A percentile compares a stretch with the other conserved stretches of the same genome.
Conservation (phyloP, 2,113 vertebrate species). For the Rhynchopsitta pachyrhyncha region DNA sequence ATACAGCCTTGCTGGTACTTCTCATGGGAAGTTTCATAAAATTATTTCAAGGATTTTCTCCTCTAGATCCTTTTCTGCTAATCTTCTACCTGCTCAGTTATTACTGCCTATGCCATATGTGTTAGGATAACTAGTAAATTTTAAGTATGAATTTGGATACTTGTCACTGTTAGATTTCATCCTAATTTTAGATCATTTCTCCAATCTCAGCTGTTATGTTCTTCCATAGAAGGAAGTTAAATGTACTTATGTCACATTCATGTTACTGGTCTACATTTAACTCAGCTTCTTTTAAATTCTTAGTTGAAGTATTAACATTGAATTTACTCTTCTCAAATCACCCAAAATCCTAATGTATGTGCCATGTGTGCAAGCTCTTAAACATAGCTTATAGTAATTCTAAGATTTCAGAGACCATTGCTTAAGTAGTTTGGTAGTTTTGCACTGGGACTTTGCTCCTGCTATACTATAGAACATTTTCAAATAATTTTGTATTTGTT, state of each 20-base stretch:
- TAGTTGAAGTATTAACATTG: background rate
- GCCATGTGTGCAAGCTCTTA: background rate
- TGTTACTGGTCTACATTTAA: background rate
- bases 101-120: background rate
- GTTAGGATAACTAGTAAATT: background rate
- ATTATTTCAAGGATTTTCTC: background rate
- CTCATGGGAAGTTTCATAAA: background rate
- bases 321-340: background rate
- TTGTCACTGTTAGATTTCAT: background rate
- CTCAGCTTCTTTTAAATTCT: background rate
- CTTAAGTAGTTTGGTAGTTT: background rate
- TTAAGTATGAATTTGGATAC: background rate
- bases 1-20: background rate
- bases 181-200: background rate
- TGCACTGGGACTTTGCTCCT: background rate
- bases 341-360: background rate
- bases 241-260: background rate
- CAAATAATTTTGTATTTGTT: background rate
- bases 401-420: background rate
- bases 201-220: background rate
- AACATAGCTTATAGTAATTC: background rate
- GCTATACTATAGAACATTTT: background rate
- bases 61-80: background rate
- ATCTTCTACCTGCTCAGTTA: background rate
- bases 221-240: background rate